Conservation (phyloP, 2,888 invertebrate species). For the Heliconius ethilla region DNA sequence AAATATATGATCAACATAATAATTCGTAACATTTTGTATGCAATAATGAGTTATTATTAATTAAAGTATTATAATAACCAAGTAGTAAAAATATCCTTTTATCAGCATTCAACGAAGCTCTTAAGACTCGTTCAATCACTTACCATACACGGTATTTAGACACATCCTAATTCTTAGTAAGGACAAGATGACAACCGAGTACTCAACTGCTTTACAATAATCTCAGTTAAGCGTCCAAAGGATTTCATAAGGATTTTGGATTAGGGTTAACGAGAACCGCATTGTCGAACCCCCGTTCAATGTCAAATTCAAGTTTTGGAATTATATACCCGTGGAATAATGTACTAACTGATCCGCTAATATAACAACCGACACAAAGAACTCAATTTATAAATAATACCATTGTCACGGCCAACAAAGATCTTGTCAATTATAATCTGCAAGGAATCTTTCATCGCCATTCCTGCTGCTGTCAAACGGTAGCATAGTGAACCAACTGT, state of each 20-base stretch:
- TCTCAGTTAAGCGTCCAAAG: conserved; percentile 61
- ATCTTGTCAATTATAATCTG: conserved; percentile 81
- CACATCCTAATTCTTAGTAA: conserved; percentile 38
- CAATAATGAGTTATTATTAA: background rate
- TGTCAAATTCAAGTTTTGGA: conserved; percentile 61
- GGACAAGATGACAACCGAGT: conserved; percentile 29
- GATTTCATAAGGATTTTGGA: conserved; percentile 61
- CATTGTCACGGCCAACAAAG: conserved; percentile 77
- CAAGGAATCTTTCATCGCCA: conserved; percentile 70
- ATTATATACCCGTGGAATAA: conserved; percentile 61
- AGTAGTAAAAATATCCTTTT: background rate
- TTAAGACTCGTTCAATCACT: conserved; percentile 34
- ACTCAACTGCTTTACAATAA: conserved; percentile 55
- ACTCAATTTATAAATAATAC: conserved; percentile 69
- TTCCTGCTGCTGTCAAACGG: conserved; percentile 76
- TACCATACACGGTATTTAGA: conserved; percentile 26
- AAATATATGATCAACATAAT: too few species aligned
- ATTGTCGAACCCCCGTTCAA: conserved; percentile 65
- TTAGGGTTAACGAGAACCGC: conserved; percentile 67
- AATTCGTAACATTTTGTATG: too few species aligned
- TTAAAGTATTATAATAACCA: background rate
- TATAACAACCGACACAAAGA: conserved; percentile 67
- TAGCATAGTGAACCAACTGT: conserved; percentile 71
- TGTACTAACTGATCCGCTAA: conserved; percentile 67
- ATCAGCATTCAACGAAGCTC: conserved; percentile 25